Base-by-base conservation (phyloP, 2,113 vertebrate genomes). In the Spermophilus dauricus region DNA sequence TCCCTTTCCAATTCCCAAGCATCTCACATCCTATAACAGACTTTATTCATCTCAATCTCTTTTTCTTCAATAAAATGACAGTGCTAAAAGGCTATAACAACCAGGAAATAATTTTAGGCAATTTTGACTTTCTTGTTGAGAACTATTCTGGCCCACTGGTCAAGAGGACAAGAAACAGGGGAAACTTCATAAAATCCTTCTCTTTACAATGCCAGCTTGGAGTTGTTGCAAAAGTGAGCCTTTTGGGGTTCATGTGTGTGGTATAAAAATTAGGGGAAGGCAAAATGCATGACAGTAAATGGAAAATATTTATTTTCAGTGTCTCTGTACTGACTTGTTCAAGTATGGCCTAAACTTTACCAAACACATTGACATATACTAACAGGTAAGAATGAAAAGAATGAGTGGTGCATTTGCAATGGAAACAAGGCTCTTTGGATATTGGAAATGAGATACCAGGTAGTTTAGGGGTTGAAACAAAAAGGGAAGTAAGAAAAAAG, bases 81-180 rank as follows among this genome's bases (percentile, higher is more conserved):
- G 80, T 93, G 89, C 75, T 98, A 97, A 96, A 97, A 89, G 78
- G 58, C 82, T 88, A 0, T 92, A 97, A 97, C 67, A 96, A 98
- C 77, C 92, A 96, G 94, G 89, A 97, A 97, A 97, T 90, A 98
- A 96, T 97, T 98, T 91, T 97, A 53, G 96, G 94, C 90, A 97
- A 97, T 97, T 98, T 67, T 97, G 91, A 89, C 94, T 97, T 97
- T 95, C 93, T 93, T 97, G 45, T 93, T 95, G 89, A 91, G 82
- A 96, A 95, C 56, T 93, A 91, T 83, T 97, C 75, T 98, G 94
- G 96, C 86, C 56, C 58, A 96, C 58, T 91, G 93, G 82, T 93
- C 91, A 95, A 22, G 4, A 95, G 80, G 89, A 93, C 45, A 89
- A 97, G 84, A 86, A 96, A 56, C 69, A 96, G 56, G 75, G 61